Base-by-base conservation (phyloP, 2,888 invertebrate species). In the Drosophila fungiperda region DNA sequence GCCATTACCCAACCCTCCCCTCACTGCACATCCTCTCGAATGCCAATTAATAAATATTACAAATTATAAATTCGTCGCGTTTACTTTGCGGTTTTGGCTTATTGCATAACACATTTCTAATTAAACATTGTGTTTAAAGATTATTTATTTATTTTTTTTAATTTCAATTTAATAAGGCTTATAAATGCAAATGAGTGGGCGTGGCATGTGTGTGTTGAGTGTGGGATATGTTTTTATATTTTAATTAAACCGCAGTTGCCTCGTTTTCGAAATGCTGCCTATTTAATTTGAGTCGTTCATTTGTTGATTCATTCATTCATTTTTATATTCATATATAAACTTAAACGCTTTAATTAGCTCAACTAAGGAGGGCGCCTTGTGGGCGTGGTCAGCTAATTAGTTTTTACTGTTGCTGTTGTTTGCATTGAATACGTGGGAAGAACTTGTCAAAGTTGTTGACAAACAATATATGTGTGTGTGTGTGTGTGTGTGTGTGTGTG, bases 381-480 rank as follows among this genome's bases (percentile, higher is more conserved):
- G 84, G 80, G 82, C 68, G 80, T 75, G 76, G 58, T 29, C 68
- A 70, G 54, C 86, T 83, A 88, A 88, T 83, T 83, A 88, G 64
- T 65, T 72, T 76, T 67, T 40, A 23, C 26, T 59, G 50, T 38
- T 45, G 12, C 65, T 33, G 63, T 23, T 66, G 63, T 59, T 61
- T 60, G 57, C 69, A 87, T 82, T 67, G 59, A 86, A 57, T 71
- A 64, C 65, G 86, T 87, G 76, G 70, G 68, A 40, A n/a, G 29
- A 40, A 45, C 42, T 40, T 17, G 17, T 8, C 17, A 45, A 57
- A 40, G 32, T 15, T 15, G 49, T 45, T 45, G 29, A 23, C 15
- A 33, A 33, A 40, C 45, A 11, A 32, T 32, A n/a, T 29, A 6
- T 48, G 29, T 7, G 29, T 15, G 23, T 23, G 23, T 29, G 26